Evolutionary conservation across 2,113 vertebrate species (phyloP), one percentile per base, ranked within the genome.

Genomic region (Felis chaus): DNA sequence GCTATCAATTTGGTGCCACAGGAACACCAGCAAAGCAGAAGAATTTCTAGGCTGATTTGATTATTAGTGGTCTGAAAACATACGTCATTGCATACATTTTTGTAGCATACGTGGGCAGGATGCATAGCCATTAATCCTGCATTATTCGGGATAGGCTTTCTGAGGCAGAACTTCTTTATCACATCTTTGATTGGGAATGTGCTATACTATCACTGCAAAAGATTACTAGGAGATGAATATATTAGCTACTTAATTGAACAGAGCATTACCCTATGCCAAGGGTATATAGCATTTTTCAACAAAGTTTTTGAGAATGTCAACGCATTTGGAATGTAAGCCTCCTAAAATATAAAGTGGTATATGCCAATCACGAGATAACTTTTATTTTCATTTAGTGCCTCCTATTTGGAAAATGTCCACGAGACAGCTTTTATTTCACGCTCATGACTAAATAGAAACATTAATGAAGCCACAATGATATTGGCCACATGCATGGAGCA

Each of bases 61-160:
- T 96, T 89, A 91, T 89, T 87, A 83, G 50, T 81, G 86, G 14
- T 92, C 96, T 92, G 84, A 97, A 96, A 97, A 95, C 36, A 86
- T 73, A 71, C 36, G 39, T 84, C 89, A 95, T 57, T 89, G 82
- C 79, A 48, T 48, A 13, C 79, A 89, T 85, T 88, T 93, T 85
- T 61, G 53, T 94, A 63, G 79, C 63, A 76, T 69, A 61, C 10
- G 4, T 31, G 16, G 33, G 25, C 7, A 39, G 41, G 50, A 57
- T 68, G 65, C 12, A n/a, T 14, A 53, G 55, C 31, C 87, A 94
- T 92, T 94, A 96, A 93, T 96, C 68, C 87, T 92, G 50, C 23
- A 19, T 81, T 88, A 91, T 88, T 91, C 53, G 5, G 65, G 39
- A 55, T 96, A 36, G 19, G 15, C 63, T 96, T 91, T 93, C 96